Evolutionary conservation across 2,888 invertebrate genomes (phyloP).

Genomic region (Lasiommata megera): DNA sequence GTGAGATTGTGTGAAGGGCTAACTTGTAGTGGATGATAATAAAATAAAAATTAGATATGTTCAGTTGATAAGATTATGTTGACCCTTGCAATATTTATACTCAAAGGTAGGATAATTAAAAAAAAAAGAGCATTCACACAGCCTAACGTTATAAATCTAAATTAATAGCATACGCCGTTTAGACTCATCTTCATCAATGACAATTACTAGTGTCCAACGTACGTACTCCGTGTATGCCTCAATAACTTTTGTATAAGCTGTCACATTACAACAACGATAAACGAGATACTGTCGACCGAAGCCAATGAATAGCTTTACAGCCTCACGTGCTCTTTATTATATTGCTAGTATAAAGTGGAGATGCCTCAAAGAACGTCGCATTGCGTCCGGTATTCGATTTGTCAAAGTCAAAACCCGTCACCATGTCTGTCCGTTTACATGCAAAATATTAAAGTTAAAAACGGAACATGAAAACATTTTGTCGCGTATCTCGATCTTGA

Average conservation of each 20-base stretch:
- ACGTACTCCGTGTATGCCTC: constrained; percentile 1
- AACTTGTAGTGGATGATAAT: no score
- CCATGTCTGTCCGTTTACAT: constrained; percentile 47
- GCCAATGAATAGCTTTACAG: constrained; percentile 26
- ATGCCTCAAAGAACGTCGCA: constrained; percentile 46
- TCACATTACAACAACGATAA: constrained; percentile 28
- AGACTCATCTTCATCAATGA: constrained; percentile 11
- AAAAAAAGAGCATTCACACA: neutral
- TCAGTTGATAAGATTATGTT: no score
- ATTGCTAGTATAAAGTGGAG: constrained; percentile 20
- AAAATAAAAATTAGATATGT: no score
- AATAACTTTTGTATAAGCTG: constrained; percentile 24
- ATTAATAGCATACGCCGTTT: neutral
- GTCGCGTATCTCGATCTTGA: constrained; percentile 4
- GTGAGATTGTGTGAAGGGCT: no score
- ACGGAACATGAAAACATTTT: constrained; percentile 19
- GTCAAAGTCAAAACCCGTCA: constrained; percentile 66
- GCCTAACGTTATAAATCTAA: neutral
- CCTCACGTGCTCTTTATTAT: constrained; percentile 26
- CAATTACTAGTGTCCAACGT: constrained; percentile 13
- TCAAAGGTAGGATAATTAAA: no score
- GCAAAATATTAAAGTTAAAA: constrained; percentile 35
- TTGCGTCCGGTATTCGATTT: constrained; percentile 60
- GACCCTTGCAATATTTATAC: no score
- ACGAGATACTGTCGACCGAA: constrained; percentile 27